phyloP scores from a whole-genome alignment of 2,113 vertebrate genomes.

The Ascaphus truei region DNA sequence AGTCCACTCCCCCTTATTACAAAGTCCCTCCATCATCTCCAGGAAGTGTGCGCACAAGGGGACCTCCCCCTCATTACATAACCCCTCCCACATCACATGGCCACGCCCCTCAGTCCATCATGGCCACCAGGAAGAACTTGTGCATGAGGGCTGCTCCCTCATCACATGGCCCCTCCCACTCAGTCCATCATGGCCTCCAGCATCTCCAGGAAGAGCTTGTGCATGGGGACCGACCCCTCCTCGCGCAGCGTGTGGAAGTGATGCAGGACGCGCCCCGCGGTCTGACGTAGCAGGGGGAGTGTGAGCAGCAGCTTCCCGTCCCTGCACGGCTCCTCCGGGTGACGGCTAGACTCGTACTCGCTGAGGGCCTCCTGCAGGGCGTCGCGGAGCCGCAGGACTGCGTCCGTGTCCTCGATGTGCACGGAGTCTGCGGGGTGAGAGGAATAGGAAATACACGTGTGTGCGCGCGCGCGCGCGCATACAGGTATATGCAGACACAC shows the following conservation, averaged over 20 bases:
- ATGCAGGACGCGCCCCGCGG: slow-evolving; percentile 80
- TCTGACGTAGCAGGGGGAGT: slow-evolving; percentile 83
- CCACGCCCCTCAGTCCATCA: too few relatives aligned
- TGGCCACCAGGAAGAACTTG: neutral
- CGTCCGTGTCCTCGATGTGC: slow-evolving; percentile 87
- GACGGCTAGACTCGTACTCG: slow-evolving; percentile 76
- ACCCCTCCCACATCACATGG: too few relatives aligned
- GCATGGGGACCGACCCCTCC: slow-evolving; percentile 87
- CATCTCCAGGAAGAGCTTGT: slow-evolving; percentile 94
- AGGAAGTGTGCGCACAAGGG: too few relatives aligned
- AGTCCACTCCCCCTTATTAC: too few relatives aligned
- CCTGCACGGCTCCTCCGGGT: slow-evolving; percentile 70
- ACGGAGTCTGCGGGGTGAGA: slow-evolving; percentile 70
- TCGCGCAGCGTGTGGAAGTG: slow-evolving; percentile 89
- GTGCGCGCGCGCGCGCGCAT: too few relatives aligned
- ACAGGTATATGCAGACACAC: too few relatives aligned
- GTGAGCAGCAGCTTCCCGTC: slow-evolving; percentile 84
- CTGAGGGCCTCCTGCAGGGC: slow-evolving; percentile 84
- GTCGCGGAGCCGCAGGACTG: slow-evolving; percentile 84
- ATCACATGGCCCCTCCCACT: slow-evolving; percentile 12
- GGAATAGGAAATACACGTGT: neutral
- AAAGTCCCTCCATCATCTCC: too few relatives aligned
- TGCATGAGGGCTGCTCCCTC: neutral
- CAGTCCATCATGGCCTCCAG: slow-evolving; percentile 94
- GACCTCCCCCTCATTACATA: too few relatives aligned